Base-by-base conservation (phyloP, 1,140 invertebrate genomes). In the Euschistus heros region DNA sequence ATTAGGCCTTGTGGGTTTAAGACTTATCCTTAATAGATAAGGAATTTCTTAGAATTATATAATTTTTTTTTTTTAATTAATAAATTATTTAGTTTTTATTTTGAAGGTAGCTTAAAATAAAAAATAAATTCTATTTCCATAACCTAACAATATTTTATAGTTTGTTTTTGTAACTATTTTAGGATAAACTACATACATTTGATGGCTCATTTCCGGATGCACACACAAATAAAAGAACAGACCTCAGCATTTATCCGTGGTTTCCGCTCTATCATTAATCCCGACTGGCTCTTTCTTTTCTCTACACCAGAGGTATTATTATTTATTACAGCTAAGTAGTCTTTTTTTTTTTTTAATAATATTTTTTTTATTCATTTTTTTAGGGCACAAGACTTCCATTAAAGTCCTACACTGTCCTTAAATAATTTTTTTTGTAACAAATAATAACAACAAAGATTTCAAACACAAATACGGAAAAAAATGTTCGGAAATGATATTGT, bases 141-240 rank as follows among this genome's bases (percentile, higher is more conserved):
- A 24, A n/a, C n/a, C 2, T 62, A 22, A 44, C 54, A 52, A 52
- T 47, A 18, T 50, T 3, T 68, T 27, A 52, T 26, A 54, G 2
- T 46, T 15, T 26, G 5, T 14, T 33, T n/a, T 42, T 55, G n/a
- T 60, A 65, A 6, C 3, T 63, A 75, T 80, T 75, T 71, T 73
- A 92, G 89, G 78, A 97, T 98, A 65, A 90, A 91, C 73, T 98
- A 98, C 75, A 95, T 99, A 55, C 97, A 99, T 77, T 79, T 94
- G 69, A 97, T 99, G 93, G 97, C 97, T 3, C 93, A 96, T 75
- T 98, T 97, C 75, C 86, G 94, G 68, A 97, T 99, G 89, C 91
- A 97, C 73, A 87, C 88, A 7, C 96, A 98, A 81, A 97, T 97
- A 66, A 89, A 91, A 71, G 91, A 98, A 63, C 97, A 99, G 79